Base-by-base conservation (phyloP, 2,113 vertebrate genomes). In the Oreotrochilus melanogaster region DNA sequence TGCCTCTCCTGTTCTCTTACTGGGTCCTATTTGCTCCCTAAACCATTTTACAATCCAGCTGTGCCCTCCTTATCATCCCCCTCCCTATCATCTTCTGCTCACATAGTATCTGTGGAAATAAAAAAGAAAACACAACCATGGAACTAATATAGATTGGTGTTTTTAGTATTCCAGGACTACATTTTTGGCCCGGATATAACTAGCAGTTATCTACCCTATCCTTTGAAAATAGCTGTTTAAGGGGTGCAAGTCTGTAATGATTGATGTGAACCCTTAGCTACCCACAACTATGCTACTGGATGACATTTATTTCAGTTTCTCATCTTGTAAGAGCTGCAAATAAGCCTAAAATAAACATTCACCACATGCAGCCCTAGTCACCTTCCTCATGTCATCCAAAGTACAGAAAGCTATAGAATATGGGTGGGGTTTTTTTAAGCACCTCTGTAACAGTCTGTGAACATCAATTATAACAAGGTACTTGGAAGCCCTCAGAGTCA, bases 61-160 rank as follows among this genome's bases (percentile, higher is more conserved):
- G 31, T 0, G 0, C 14, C 23, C 27, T 75, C 21, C 11, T 78
- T 43, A 35, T 37, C 18, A n/a, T 48, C 71, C 11, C 24, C 3
- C 28, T 91, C 21, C 24, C 54, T 48, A 89, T 88, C 17, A 57
- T 10, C 30, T 58, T 64, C 42, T 64, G 54, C 50, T 31, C 18
- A 54, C 25, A 22, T 8, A 64, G 19, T 21, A 37, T 35, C 14
- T 30, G 8, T 33, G 33, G 30, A 27, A 88, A 79, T 54, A 72
- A 64, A 78, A 85, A 56, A 69, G 4, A 64, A 84, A 71, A 54
- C 17, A 50, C 18, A 80, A 74, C 21, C 67, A 71, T 25, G 7
- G 61, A 96, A 85, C 11, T 45, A 51, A 67, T 14, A 62, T 2
- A 54, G 23, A 56, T 5, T 7, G 4, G 7, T 35, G 33, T 51